Evolutionary conservation across 2,888 invertebrate species (phyloP).

Genomic region (Luperina nickerlii): DNA sequence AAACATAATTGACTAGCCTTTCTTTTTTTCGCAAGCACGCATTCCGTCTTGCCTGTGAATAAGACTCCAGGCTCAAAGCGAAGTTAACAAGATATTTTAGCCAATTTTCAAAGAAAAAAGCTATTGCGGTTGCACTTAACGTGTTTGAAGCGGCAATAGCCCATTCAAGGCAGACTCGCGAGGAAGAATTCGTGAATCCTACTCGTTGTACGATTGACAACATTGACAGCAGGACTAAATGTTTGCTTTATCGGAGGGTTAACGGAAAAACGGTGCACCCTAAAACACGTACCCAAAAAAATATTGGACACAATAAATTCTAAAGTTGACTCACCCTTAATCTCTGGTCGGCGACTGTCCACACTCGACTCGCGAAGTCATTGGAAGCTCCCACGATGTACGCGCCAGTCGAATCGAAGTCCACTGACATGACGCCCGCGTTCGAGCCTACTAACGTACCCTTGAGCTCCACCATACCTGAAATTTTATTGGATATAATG

Average conservation of each 20-base stretch:
- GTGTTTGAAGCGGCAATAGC: background rate
- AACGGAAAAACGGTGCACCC: background rate
- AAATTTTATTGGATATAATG: constrained; percentile 36
- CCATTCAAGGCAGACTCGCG: background rate
- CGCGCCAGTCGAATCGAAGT: constrained; percentile 97
- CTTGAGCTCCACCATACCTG: constrained; percentile 93
- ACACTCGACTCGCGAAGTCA: constrained; percentile 98
- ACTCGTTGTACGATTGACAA: background rate
- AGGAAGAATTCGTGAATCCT: background rate
- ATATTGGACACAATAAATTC: background rate
- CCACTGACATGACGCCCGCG: constrained; percentile 98
- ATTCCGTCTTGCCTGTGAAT: constrained; percentile 1
- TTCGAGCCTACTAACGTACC: constrained; percentile 97
- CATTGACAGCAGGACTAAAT: no score
- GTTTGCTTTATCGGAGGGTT: background rate
- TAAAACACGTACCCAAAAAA: background rate
- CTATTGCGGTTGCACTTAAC: background rate
- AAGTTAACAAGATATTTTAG: background rate
- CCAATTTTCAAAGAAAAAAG: constrained; percentile 22
- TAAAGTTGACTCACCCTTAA: constrained; percentile 93
- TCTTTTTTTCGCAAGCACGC: constrained; percentile 18
- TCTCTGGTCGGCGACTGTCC: constrained; percentile 97
- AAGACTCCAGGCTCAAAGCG: constrained; percentile 7
- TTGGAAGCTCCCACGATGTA: constrained; percentile 97
- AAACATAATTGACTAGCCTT: constrained; percentile 20